Percentiles rank a stretch among this genome's conserved stretches.
phyloP scores from a whole-genome alignment of 2,888 invertebrate species.

The Pasiphila rectangulata region DNA sequence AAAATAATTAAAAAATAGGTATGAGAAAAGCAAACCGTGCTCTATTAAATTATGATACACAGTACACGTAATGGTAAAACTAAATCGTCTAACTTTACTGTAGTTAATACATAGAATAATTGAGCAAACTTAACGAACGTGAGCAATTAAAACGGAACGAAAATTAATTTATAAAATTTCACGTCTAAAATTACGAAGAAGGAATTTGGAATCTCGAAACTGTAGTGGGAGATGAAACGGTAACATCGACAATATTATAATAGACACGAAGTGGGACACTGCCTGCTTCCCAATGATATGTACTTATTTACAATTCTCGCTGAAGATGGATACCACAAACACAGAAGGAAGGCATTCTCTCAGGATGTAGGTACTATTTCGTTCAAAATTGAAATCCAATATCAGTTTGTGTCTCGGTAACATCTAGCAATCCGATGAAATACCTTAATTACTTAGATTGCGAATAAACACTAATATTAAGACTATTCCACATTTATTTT shows the following conservation, averaged over 20 bases:
- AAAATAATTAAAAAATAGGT: conserved; percentile 62
- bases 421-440: conserved; percentile 22
- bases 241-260: conserved; percentile 32
- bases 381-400: conserved; percentile 42
- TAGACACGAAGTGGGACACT: conserved; percentile 44
- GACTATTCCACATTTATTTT: conserved; percentile 75
- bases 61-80: conserved; percentile 55
- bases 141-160: conserved; percentile 68
- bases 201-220: conserved; percentile 27
- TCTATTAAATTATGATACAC: conserved; percentile 73
- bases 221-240: conserved; percentile 33
- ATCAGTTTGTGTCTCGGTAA: conserved; percentile 34
- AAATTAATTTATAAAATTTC: conserved; percentile 14
- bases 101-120: conserved; percentile 66
- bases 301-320: conserved; percentile 65
- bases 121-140: conserved; percentile 79
- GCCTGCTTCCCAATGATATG: conserved; percentile 68
- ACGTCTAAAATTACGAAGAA: conserved; percentile 21
- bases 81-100: conserved; percentile 60
- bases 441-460: conserved; percentile 53
- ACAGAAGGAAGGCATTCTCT: conserved; percentile 20
- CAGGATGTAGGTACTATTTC: conserved; percentile 17
- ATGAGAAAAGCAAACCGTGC: conserved; percentile 78
- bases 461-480: conserved; percentile 69
- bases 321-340: conserved; percentile 35